Evolutionary conservation across 2,797 vertebrate species (phyloP).

Genomic region (Brotula barbata): DNA sequence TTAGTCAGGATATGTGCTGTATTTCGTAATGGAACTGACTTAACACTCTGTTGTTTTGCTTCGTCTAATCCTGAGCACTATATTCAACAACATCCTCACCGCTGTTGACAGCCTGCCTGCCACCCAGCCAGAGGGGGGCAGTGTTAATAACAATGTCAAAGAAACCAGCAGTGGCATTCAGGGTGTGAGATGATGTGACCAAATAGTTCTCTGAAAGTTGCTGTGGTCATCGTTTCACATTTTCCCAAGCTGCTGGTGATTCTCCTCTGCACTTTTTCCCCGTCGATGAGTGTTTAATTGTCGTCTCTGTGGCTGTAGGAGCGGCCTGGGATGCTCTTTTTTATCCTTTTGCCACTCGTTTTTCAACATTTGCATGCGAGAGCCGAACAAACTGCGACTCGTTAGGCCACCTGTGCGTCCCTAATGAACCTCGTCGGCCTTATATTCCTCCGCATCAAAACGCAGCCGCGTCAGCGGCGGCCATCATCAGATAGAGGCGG

Average conservation of each 20-base stretch:
- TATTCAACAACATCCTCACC: too few species aligned
- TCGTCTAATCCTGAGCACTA: too few species aligned
- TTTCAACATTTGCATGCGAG: slow-evolving; percentile 34
- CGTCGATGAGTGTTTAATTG: too few species aligned
- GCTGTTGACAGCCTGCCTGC: not conserved
- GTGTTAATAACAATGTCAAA: slow-evolving; percentile 56
- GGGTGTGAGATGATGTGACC: slow-evolving; percentile 1
- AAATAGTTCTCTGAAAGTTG: slow-evolving; percentile 8
- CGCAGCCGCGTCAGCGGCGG: slow-evolving; percentile 46
- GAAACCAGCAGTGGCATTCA: slow-evolving; percentile 29
- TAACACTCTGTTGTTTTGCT: too few species aligned
- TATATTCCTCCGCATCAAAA: slow-evolving; percentile 50
- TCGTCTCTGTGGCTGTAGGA: too few species aligned
- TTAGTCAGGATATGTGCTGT: too few species aligned
- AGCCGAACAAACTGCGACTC: slow-evolving; percentile 52
- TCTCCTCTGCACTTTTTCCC: too few species aligned
- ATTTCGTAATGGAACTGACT: too few species aligned
- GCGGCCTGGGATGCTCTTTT: too few species aligned
- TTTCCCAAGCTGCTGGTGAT: too few species aligned
- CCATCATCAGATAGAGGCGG: slow-evolving; percentile 68
- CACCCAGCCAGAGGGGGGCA: slow-evolving; percentile 69
- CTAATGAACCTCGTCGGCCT: slow-evolving; percentile 59
- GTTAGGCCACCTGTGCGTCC: slow-evolving; percentile 74
- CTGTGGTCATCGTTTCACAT: too few species aligned
- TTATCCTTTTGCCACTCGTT: too few species aligned